Evolutionary conservation across 2,888 invertebrate genomes (phyloP), one percentile per base, ranked within the genome.

Genomic region (Asteroscopus sphinx): DNA sequence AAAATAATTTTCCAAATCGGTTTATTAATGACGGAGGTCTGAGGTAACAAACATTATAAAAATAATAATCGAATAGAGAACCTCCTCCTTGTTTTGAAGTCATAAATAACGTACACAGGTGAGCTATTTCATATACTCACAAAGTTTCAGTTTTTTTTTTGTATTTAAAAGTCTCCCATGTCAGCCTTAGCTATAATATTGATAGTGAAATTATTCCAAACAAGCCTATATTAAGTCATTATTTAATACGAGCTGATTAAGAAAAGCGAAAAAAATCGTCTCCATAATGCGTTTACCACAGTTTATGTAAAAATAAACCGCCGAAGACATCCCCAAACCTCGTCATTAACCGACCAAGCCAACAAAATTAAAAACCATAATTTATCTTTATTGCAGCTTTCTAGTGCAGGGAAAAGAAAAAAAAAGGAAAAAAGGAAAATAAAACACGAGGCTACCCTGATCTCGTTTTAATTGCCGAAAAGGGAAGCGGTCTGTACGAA

Each of bases 301-400:
- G 30, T 39, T 68, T 51, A 71, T 36, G 47, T 32, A 54, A 59
- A 68, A 51, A 68, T 49, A 68, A 67, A 59, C 45, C n/a, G 15
- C 35, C 46, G 33, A n/a, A 51, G 46, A 59, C 49, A 44, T 16
- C 36, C 60, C 45, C 3, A 53, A 40, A 39, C 39, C 60, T 33
- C 56, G 47, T 69, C 69, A 60, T 76, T 77, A 73, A 65, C 63
- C 76, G 60, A 79, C 70, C 73, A 67, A 73, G 60, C 70, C 65
- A 73, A 69, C 83, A 78, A 88, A 90, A 91, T 90, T 91, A 90
- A 91, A 91, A 90, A 86, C 86, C 86, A 90, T 91, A 88, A 90
- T 89, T 90, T 91, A 89, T 88, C 87, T 90, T 89, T 89, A 90
- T 88, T 83, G 85, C 87, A 75, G 79, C 76, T 76, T 79, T 81